Base-by-base conservation (phyloP, 2,888 invertebrate species). In the Caenorhabditis macrosperma region DNA sequence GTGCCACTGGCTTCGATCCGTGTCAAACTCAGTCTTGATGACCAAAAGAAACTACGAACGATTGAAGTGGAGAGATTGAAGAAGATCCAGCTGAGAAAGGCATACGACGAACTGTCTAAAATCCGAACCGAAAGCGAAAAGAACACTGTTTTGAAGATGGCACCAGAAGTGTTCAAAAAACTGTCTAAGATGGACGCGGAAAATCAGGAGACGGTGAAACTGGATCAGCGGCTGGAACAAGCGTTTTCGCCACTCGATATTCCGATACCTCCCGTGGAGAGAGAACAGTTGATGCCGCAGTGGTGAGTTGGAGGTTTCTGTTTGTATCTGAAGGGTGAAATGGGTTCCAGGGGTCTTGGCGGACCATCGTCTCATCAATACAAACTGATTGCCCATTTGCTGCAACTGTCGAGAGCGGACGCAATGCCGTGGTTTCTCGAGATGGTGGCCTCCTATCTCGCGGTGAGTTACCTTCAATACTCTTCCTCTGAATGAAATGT, bases 321-420 rank as follows among this genome's bases (percentile, higher is more conserved):
- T n/a, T 44, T 1, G 10, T 17, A 12, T 38, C 5, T 38, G 10
- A 12, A 38, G 7, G 15, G 7, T 38, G 2, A 12, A 38, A 38
- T 38, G 5, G n/a, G 1, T 28, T 22, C 15, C 26, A 59, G 68
- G 69, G 41, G 50, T 3, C 17, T 57, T 15, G 69, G 69, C 0
- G 69, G 69, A 9, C 69, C 69, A 30, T n/a, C 41, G 2, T 38
- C 52, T 0, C 22, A 15, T 2, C 69, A 69, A 22, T 69, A 69
- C 30, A 26, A 48, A n/a, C 33, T 60, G 2, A 0, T 69, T 0
- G n/a, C 50, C 9, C 52, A 60, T 33, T 20, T 69, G 3, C 41
- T 69, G 6, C 24, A 52, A 12, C 12, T 69, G 15, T 28, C 22
- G 20, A 60, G 69, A 69, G 44, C 28, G 1, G 30, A 26, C 9